Conservation (phyloP, 2,797 vertebrate species). For the Sebastes baramenuke region DNA sequence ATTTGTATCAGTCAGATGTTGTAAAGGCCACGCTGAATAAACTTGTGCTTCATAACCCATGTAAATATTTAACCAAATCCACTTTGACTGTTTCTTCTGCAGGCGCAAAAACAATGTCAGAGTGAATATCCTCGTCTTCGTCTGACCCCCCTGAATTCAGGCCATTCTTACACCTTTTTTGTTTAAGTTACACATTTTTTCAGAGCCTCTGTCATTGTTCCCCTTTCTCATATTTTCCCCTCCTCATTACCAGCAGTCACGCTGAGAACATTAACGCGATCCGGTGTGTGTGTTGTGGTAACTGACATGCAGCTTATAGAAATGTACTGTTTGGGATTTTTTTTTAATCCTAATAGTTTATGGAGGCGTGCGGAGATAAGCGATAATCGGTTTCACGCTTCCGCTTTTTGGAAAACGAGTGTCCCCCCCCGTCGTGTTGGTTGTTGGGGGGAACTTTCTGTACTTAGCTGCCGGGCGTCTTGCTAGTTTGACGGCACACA, state of each 20-base stretch:
- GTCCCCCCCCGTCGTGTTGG: neutral
- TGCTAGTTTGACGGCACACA: slow-evolving; percentile 2
- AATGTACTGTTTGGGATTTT: slow-evolving; percentile 9
- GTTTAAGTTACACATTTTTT: neutral
- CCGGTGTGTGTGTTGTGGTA: neutral
- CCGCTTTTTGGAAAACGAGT: slow-evolving; percentile 21
- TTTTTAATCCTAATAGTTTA: slow-evolving; percentile 23
- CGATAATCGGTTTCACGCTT: slow-evolving; percentile 44
- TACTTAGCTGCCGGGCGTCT: slow-evolving; percentile 1
- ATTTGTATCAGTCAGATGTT: neutral
- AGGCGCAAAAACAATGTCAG: slow-evolving; percentile 13
- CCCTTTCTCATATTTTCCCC: neutral
- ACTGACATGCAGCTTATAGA: slow-evolving; percentile 6
- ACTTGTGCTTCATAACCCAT: neutral
- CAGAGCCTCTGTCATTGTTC: neutral
- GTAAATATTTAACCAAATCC: slow-evolving; percentile 50
- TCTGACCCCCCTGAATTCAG: slow-evolving; percentile 10
- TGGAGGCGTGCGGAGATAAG: slow-evolving; percentile 25
- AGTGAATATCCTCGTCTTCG: neutral
- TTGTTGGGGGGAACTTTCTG: slow-evolving; percentile 15
- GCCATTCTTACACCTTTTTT: neutral
- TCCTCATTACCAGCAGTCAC: slow-evolving; percentile 27
- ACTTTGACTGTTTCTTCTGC: slow-evolving; percentile 41
- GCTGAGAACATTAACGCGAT: neutral
- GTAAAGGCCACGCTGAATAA: neutral